These are phyloP conservation scores for Drosophila sucinea DNA, from an alignment of 1,140 invertebrate genomes.

Conservation along the genomic window DNA sequence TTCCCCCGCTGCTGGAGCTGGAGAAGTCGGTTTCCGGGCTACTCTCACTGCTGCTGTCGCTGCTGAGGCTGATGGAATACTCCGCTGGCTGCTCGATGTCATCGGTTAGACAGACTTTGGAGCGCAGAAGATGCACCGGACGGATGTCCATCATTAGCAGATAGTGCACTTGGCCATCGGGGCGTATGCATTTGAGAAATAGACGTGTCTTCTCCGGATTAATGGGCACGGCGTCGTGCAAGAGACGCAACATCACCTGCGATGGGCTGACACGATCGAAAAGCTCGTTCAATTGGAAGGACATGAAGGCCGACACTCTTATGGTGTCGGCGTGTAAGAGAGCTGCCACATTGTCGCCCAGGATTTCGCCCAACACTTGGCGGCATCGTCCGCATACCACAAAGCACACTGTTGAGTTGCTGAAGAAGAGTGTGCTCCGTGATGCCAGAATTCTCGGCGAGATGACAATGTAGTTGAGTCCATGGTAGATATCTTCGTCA, in stretches of 20 bases:
- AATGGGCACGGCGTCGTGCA: slow-evolving; percentile 34
- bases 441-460: slow-evolving; percentile 3
- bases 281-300: slow-evolving; percentile 3
- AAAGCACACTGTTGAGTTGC: background rate
- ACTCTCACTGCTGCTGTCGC: slow-evolving; percentile 20
- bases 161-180: slow-evolving; percentile 51
- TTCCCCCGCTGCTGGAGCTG: background rate
- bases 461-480: slow-evolving; percentile 47
- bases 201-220: slow-evolving; percentile 27
- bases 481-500: slow-evolving; percentile 39
- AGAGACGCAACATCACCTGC: slow-evolving; percentile 49
- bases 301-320: background rate
- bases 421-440: background rate
- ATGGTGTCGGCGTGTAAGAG: slow-evolving; percentile 44
- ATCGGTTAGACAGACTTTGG: slow-evolving; percentile 18
- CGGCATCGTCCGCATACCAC: slow-evolving; percentile 42
- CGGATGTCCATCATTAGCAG: slow-evolving; percentile 29
- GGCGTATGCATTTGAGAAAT: slow-evolving; percentile 43
- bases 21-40: background rate
- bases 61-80: background rate
- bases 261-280: slow-evolving; percentile 42
- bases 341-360: slow-evolving; percentile 22
- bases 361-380: slow-evolving; percentile 31
- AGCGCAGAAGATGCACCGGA: slow-evolving; percentile 40
- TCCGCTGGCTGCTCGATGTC: background rate